Percentiles rank a stretch among this genome's conserved stretches.
Evolutionary conservation across 2,888 invertebrate species (phyloP).

Genomic region (Cephus sareptanus): DNA sequence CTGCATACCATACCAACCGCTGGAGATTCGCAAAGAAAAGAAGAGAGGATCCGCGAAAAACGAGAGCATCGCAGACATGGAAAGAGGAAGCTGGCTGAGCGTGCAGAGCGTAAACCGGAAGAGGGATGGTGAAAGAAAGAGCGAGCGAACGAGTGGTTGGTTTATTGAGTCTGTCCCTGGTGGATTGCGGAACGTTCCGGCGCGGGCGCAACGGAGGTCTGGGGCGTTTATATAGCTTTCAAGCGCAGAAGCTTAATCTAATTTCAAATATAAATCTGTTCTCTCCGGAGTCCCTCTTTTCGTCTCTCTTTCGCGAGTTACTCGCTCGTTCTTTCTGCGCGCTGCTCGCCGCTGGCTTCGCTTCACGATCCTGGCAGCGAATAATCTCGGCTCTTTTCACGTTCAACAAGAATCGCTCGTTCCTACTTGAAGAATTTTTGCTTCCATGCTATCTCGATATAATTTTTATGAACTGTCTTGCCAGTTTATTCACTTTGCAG

Average conservation of each 20-base stretch:
- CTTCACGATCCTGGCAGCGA: conserved; percentile 46
- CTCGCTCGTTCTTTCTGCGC: conserved; percentile 8
- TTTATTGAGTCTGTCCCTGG: conserved; percentile 60
- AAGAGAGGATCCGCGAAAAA: neutral
- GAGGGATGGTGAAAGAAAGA: conserved; percentile 42
- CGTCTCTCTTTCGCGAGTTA: conserved; percentile 31
- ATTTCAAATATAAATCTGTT: conserved; percentile 66
- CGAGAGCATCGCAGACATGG: neutral
- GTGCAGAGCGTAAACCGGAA: neutral
- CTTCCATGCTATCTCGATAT: neutral
- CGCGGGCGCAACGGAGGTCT: conserved; percentile 40
- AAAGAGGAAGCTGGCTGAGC: conserved; percentile 2
- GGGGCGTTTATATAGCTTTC: conserved; percentile 65
- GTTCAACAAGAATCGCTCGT: neutral
- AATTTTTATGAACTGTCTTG: neutral
- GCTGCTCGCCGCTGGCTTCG: conserved; percentile 36
- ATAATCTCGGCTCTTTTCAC: conserved; percentile 46
- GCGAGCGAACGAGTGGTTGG: conserved; percentile 55
- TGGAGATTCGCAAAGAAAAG: neutral
- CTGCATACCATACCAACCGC: neutral
- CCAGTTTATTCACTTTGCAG: neutral
- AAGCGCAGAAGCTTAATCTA: conserved; percentile 66
- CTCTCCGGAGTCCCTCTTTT: conserved; percentile 44
- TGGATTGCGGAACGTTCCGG: conserved; percentile 51
- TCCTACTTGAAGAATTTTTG: neutral